Evolutionary conservation across 2,113 vertebrate species (phyloP), one percentile per base, ranked within the genome.

Genomic region (Ceuthmochares aereus): DNA sequence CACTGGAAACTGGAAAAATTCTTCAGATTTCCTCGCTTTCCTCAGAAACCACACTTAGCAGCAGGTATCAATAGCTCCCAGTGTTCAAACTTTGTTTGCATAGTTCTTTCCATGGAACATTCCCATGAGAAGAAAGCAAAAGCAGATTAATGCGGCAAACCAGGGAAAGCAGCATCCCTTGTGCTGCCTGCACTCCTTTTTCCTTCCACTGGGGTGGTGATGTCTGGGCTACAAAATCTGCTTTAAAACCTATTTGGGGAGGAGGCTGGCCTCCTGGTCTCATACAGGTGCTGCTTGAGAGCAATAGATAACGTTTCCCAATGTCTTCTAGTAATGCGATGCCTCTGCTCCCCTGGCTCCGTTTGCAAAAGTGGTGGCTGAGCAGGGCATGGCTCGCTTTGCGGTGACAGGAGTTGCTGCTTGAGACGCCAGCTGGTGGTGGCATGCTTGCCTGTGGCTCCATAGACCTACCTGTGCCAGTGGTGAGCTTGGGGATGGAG

Each of bases 11-110:
- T 93, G 87, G 92, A 94, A 95, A 97, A 95, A 95, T 96, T 96
- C 94, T 92, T 95, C 85, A 94, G 91, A 92, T 97, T 96, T 95
- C 83, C 89, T 85, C 6, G 1, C 92, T 86, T 83, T 96, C 87
- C 95, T 68, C 93, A 93, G 86, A 97, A 97, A 97, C 94, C 93
- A 87, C 93, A 92, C 64, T 80, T 64, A 97, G 79, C 75, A 96
- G 96, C 87, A 94, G 95, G 54, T 96, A 96, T 96, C 93, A 97
- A 96, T 97, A 97, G 94, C 79, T 77, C 86, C 75, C 94, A 95
- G 93, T 94, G 96, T 89, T 96, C 80, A 95, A 26, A 73, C 49
- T 97, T 81, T 45, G 87, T 84, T 96, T 95, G 89, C 92, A 70
- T 94, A 87, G 86, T 91, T 96, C 95, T 96, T 96, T 97, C 95